These are phyloP conservation scores for Knipowitschia caucasica DNA, from an alignment of 2,797 vertebrate genomes.

Conservation along the genomic window DNA sequence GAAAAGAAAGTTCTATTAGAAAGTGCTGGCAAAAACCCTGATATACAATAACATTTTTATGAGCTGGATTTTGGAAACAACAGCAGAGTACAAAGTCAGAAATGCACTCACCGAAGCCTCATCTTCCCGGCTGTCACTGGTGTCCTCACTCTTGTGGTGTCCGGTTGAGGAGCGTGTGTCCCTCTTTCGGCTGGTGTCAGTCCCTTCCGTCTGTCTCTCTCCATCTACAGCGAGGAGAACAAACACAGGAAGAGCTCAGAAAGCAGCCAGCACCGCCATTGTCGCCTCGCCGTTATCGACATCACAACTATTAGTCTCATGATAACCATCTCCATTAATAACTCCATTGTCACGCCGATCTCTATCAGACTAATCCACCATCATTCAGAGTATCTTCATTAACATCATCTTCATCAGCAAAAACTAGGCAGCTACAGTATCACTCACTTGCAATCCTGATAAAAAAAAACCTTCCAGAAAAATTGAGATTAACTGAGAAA, in stretches of 20 bases:
- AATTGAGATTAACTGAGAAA: constrained; percentile 32
- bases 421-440: constrained; percentile 15
- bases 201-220: constrained; percentile 83
- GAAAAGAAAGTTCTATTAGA: no score
- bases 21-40: no score
- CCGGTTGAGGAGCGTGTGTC: constrained; percentile 57
- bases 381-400: constrained; percentile 34
- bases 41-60: no score
- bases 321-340: constrained; percentile 38
- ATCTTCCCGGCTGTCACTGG: constrained; percentile 89
- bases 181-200: constrained; percentile 74
- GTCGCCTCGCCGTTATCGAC: constrained; percentile 4
- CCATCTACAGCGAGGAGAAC: constrained; percentile 75
- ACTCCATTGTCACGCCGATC: constrained; percentile 30
- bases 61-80: background rate
- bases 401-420: constrained; percentile 33
- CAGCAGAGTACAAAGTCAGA: background rate
- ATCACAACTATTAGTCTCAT: constrained; percentile 11
- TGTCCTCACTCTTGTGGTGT: constrained; percentile 78
- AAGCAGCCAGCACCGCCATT: constrained; percentile 15
- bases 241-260: constrained; percentile 39
- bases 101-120: constrained; percentile 76
- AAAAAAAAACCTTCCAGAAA: constrained; percentile 33
- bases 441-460: constrained; percentile 27
- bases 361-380: constrained; percentile 10